Base-by-base conservation (phyloP, 1,140 invertebrate genomes). In the Sipha flava region DNA sequence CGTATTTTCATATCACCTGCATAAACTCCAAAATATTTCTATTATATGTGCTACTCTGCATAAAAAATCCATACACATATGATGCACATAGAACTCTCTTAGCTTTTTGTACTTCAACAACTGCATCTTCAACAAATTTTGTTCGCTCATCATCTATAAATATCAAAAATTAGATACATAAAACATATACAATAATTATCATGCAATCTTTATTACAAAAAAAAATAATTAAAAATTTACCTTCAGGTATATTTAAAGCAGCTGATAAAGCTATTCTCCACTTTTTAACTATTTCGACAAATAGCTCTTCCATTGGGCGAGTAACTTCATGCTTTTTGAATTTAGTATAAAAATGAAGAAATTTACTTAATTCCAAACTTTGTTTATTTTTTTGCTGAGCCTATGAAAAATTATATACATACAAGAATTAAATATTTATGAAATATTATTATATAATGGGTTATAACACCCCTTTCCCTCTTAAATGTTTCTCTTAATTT, bases 21-120 rank as follows among this genome's bases (percentile, higher is more conserved):
- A 92, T 90, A 83, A 90, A 90, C 84, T 92, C 90, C 86, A 92
- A 92, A 47, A 91, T 90, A 75, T 88, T 88, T 84, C 90, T 90
- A 82, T 90, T 91, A 82, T 90, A 90, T 2, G 89, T 89, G 83
- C 90, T 89, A 82, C 90, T 90, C 82, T 88, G 88, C 21, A 92
- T 83, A 83, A 90, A 91, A 83, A 89, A 92, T 2, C 90, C 90
- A 85, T 91, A 91, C 2, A 91, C 89, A 84, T 91, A 91, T 10
- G 90, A 90, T 54, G 90, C 91, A 84, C 90, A 90, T 3, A 92
- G 84, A 18, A 92, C 89, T 72, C 89, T 84, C 52, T 91, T 84
- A 3, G 90, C 89, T 85, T 91, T 90, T 14, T 91, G 83, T 26
- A 92, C 83, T 84, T 91, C 90, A 73, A 88, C 85, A 6, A 91